A percentile compares a stretch with the other conserved stretches of the same genome.
Evolutionary conservation across 2,113 vertebrate species (phyloP).

Genomic region (Petromus typicus): DNA sequence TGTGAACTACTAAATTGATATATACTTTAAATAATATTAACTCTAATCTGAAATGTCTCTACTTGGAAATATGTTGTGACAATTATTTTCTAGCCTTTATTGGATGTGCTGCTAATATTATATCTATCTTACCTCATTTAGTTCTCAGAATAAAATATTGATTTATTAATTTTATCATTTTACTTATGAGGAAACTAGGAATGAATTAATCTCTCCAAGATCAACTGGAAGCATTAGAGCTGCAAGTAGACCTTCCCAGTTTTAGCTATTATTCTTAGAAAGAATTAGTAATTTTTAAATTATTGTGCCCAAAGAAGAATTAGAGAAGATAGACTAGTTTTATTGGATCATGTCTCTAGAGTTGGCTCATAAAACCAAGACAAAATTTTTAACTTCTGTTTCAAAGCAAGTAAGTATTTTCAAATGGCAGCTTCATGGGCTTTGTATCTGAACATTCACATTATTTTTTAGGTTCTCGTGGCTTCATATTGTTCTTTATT

Average conservation of each 20-base stretch:
- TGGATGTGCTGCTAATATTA: background rate
- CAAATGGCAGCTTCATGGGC: background rate
- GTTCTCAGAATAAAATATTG: background rate
- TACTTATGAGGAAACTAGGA: background rate
- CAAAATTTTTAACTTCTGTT: slow-evolving; percentile 13
- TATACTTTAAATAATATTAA: background rate
- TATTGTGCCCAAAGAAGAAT: background rate
- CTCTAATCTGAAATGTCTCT: background rate
- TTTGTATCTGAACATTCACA: background rate
- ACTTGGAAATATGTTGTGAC: background rate
- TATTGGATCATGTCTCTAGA: background rate
- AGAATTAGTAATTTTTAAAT: background rate
- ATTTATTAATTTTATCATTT: background rate
- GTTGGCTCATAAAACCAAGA: background rate
- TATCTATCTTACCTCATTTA: background rate
- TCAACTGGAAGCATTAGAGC: background rate
- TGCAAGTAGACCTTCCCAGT: background rate
- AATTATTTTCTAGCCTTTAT: background rate
- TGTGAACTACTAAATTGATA: background rate
- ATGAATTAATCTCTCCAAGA: background rate
- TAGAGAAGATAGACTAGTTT: background rate
- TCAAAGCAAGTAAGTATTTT: background rate
- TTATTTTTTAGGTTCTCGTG: background rate
- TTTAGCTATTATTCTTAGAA: background rate
- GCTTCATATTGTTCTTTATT: background rate